Conservation (phyloP, 2,113 vertebrate genomes). For the Cavia porcellus region DNA sequence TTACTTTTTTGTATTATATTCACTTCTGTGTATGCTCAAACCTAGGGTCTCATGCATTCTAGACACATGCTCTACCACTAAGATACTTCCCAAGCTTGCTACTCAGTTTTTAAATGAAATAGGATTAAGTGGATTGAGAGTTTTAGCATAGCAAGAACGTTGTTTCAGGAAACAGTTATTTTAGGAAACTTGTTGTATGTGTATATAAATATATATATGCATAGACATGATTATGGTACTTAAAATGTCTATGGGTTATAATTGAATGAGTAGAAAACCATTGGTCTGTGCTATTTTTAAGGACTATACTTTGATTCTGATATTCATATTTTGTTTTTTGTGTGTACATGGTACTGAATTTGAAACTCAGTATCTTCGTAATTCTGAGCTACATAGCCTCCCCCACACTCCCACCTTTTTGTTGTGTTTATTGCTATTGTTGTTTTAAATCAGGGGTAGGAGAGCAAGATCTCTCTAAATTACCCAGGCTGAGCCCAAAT, state of each 20-base stretch:
- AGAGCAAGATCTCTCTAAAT: background rate
- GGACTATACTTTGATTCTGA: background rate
- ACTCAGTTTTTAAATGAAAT: constrained; percentile 20
- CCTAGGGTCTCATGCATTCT: background rate
- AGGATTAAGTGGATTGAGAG: constrained; percentile 23
- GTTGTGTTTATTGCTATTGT: background rate
- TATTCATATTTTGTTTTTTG: background rate
- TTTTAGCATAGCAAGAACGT: constrained; percentile 21
- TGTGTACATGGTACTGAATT: background rate
- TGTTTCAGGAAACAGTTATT: constrained; percentile 17
- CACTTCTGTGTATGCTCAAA: background rate
- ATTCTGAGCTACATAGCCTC: background rate
- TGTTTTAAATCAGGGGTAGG: background rate
- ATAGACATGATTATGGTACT: background rate
- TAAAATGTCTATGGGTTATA: background rate
- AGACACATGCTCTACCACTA: background rate
- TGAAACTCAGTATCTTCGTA: background rate
- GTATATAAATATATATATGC: background rate
- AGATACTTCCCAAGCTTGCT: background rate
- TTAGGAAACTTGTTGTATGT: background rate
- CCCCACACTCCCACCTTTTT: background rate
- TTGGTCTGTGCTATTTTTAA: constrained; percentile 22
- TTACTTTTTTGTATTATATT: constrained; percentile 40
- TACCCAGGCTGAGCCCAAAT: background rate
- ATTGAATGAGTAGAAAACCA: constrained; percentile 4